Base-by-base conservation (phyloP, 2,888 invertebrate genomes). In the Diaprepes abbreviatus region DNA sequence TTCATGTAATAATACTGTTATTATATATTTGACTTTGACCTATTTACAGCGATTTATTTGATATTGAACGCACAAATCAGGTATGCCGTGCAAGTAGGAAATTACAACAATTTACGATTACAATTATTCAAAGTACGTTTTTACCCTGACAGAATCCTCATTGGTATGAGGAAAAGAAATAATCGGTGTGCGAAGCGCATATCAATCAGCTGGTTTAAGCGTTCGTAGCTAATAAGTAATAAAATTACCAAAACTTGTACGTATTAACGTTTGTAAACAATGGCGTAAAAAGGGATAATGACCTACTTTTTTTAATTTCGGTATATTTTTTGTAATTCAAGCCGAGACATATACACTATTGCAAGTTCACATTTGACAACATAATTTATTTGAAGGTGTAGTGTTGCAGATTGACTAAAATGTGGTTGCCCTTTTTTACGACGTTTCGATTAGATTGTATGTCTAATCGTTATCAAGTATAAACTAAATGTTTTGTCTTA, bases 101-200 rank as follows among this genome's bases (percentile, higher is more conserved):
- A 43, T 43, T 21, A 43, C 43, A 19, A 43, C 43, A 43, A 21
- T 43, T 43, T 43, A 21, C 21, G n/a, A 17, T 16, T 40, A 24
- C 19, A 43, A 43, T 43, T 43, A 43, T 43, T 43, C 43, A 43
- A 9, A 19, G 43, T 19, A 21, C 17, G 19, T 19, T 43, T 40
- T 43, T 43, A 43, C 43, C 43, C 43, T 43, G 43, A 43, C 19
- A 19, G 43, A 21, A 19, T 5, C n/a, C 19, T 43, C 43, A 43
- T 43, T 43, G 43, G 21, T 43, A 43, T 43, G 43, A 43, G 43
- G 43, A 43, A 43, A 21, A 43, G 21, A 19, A n/a, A 14, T 9
- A 10, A 17, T 3, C 3, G 2, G 16, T 7, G 6, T n/a, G n/a
- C 40, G 16, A 6, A n/a, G 10, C 4, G 43, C 17, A 43, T 43